Conservation (phyloP, 2,797 vertebrate genomes). For the Cynodonichthys magdalenae region DNA sequence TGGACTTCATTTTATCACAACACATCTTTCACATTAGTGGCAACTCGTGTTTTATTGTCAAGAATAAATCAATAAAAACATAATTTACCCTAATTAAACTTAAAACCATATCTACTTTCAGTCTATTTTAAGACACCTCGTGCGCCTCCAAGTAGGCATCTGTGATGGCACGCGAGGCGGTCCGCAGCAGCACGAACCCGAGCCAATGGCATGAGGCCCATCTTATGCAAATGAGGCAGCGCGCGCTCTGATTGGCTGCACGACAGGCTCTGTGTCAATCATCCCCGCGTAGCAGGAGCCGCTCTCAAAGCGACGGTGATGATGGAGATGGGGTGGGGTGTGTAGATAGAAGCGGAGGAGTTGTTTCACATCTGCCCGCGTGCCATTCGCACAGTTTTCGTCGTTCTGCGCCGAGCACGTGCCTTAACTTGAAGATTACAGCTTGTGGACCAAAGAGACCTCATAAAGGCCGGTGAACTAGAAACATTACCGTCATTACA, state of each 20-base stretch:
- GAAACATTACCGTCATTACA: neutral
- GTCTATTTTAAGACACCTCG: constrained; percentile 53
- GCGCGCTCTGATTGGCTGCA: constrained; percentile 79
- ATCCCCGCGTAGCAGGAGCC: constrained; percentile 66
- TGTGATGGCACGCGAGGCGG: constrained; percentile 87
- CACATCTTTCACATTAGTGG: no score
- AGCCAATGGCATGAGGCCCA: constrained; percentile 77
- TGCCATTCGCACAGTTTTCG: constrained; percentile 74
- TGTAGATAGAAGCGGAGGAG: constrained; percentile 11
- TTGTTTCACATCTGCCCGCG: constrained; percentile 77
- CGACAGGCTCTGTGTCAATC: constrained; percentile 79
- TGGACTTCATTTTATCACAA: neutral
- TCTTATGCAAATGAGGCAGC: constrained; percentile 69
- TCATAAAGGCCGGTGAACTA: neutral
- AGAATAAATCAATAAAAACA: no score
- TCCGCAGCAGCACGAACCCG: constrained; percentile 75
- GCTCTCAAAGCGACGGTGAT: constrained; percentile 32
- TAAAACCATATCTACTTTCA: constrained; percentile 26
- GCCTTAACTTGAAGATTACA: constrained; percentile 78
- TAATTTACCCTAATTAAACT: neutral
- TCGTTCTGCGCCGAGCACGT: constrained; percentile 82
- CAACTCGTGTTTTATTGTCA: no score
- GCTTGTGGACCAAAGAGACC: constrained; percentile 18
- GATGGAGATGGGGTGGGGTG: neutral
- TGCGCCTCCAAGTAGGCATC: constrained; percentile 68